Base-by-base conservation (phyloP, 2,113 vertebrate species). In the Upupa epops region DNA sequence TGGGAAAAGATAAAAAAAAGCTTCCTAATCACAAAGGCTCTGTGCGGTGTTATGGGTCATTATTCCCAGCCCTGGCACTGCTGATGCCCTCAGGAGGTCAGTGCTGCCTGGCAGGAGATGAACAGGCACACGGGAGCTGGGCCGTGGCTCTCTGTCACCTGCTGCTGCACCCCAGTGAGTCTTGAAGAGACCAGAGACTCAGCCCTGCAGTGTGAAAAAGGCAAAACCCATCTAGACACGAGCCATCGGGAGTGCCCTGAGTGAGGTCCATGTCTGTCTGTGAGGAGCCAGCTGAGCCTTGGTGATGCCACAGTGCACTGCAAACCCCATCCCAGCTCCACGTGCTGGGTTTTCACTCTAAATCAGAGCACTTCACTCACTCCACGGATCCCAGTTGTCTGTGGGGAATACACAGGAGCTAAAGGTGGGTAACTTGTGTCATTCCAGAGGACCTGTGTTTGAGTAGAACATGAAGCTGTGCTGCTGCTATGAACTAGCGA, bases 1-100 rank as follows among this genome's bases (percentile, higher is more conserved):
- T 4, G 51, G 49, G 32, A 19, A 25, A 31, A 34, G 36, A 49
- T 73, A 32, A 61, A 40, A 37, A 63, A 61, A 37, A 37, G 18
- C 82, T 88, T 69, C 72, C 65, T 78, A 59, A 83, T 92, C 72
- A 88, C 32, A 22, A 81, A 82, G 76, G 77, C 88, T 74, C 72
- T 58, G 60, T 88, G 36, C 37, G 49, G 59, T 54, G 5, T n/a
- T 24, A n/a, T 8, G 31, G 60, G 59, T 75, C 68, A 89, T 94
- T 66, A 34, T 9, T 3, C 32, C 0, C 2, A 5, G 88, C 0
- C 25, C 75, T 65, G 78, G 74, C 14, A 12, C 52, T 72, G 92
- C 84, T 6, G 19, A 2, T 31, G n/a, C 78, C 58, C 1, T 1
- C 34, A 52, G 76, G 18, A 73, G 92, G 79, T 49, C 94, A 82